Conservation (phyloP, 2,113 vertebrate species). For the Leucopsar rothschildi region DNA sequence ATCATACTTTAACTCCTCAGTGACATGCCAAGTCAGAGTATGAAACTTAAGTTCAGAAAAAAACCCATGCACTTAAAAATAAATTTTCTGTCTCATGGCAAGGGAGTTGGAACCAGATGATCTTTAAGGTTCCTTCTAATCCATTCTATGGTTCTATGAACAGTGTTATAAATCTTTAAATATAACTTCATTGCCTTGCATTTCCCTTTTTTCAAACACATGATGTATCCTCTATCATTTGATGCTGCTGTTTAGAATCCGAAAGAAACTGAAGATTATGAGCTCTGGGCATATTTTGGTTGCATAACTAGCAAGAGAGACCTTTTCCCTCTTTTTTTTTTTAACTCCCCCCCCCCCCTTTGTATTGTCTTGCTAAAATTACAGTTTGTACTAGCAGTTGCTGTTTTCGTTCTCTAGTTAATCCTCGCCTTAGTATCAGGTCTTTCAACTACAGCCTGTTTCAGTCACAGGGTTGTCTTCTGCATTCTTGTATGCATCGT, state of each 20-base stretch:
- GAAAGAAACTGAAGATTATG: background rate
- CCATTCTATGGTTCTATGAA: background rate
- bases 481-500: background rate
- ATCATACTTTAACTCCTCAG: background rate
- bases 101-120: background rate
- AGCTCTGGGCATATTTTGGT: background rate
- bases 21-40: background rate
- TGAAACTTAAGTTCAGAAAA: background rate
- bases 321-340: accelerated
- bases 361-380: background rate
- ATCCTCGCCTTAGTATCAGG: background rate
- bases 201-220: background rate
- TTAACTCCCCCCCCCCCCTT: background rate
- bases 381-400: background rate
- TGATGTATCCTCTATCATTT: background rate
- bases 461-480: background rate
- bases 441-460: background rate
- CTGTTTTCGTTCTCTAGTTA: background rate
- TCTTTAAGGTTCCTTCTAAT: background rate
- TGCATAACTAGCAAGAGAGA: background rate
- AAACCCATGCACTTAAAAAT: background rate
- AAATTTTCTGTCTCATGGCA: background rate
- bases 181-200: background rate
- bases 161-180: background rate
- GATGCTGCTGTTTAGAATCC: background rate